Evolutionary conservation across 2,113 vertebrate species (phyloP), one percentile per base, ranked within the genome.

Genomic region (Anarhynchus alexandrinus): DNA sequence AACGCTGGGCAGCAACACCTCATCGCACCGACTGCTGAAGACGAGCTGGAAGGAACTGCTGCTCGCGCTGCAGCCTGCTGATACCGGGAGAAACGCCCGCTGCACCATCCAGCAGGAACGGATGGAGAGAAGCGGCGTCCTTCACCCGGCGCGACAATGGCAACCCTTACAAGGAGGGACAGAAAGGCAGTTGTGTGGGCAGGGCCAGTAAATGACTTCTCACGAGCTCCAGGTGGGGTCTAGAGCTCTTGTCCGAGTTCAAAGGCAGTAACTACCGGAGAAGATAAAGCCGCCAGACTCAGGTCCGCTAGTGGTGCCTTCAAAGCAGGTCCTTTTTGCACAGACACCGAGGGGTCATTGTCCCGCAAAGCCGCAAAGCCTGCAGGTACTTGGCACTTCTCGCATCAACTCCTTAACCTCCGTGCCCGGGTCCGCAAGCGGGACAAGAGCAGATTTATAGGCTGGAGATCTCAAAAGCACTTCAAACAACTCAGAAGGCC

Each of bases 101-200:
- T 6, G 57, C 32, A 52, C 15, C 2, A 0, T 1, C 14, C 3
- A 34, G 45, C 47, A 13, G 0, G 43, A 15, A 19, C 0, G 11
- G 64, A 43, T 12, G 25, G n/a, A 32, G 42, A 49, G 67, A 23
- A 78, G 25, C 9, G 2, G 25, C 4, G 29, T 21, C 82, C 72
- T 45, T 42, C 78, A 5, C 34, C 27, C 6, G 2, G 52, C 32
- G 66, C 55, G 29, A 5, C 51, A 12, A 10, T 0, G 8, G 51
- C 14, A 34, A 11, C n/a, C 23, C 62, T 14, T 13, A 18, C 29
- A 11, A 10, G 29, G 22, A 6, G 23, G 45, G 47, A 11, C 32
- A 47, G 45, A 9, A 12, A 29, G 43, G 79, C 52, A 83, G 34
- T 6, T 11, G 17, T 4, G 3, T 2, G n/a, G 51, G 42, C 54